Evolutionary conservation across 2,888 invertebrate species (phyloP), one percentile per base, ranked within the genome.

Genomic region (Drosophila seclusa): DNA sequence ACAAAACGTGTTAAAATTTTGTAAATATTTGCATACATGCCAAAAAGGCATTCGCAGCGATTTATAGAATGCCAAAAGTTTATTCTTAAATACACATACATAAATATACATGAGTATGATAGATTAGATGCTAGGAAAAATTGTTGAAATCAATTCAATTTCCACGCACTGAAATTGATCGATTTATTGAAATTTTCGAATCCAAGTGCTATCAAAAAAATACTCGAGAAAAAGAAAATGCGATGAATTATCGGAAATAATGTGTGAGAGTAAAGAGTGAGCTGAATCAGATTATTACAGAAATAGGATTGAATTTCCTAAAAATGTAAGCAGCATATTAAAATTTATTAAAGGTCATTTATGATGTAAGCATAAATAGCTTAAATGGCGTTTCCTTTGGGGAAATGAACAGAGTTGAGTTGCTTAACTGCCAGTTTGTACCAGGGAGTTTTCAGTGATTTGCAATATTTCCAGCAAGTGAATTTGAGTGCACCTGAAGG

Each of bases 1-100:
- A 84, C 82, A 83, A 76, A 79, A 73, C 83, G 84, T 79, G 82
- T 74, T 62, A 68, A 79, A 81, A 84, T 79, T 79, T 72, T 67
- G 67, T 66, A 84, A 83, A 83, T 83, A 79, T 84, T 83, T 83
- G 75, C 68, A 52, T 60, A 70, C 48, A 71, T 66, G 69, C 75
- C 67, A 70, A 68, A 67, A 70, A 52, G 53, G 38, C 67, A 57
- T 50, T 60, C 45, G 34, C 29, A 21, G 53, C 72, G 52, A 60
- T 68, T 68, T 73, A 59, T 48, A 52, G 55, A 68, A 67, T 71
- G 48, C 64, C 32, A 63, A 13, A 36, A 42, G 55, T 49, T 36
- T 59, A 57, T 55, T 7, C 27, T 29, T 8, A n/a, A 27, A 45
- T 10, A 42, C 10, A 31, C 8, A 59, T 60, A 27, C 27, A 50